These are phyloP conservation scores for Panthera leo DNA, from an alignment of 2,113 vertebrate species.

Conservation along the genomic window DNA sequence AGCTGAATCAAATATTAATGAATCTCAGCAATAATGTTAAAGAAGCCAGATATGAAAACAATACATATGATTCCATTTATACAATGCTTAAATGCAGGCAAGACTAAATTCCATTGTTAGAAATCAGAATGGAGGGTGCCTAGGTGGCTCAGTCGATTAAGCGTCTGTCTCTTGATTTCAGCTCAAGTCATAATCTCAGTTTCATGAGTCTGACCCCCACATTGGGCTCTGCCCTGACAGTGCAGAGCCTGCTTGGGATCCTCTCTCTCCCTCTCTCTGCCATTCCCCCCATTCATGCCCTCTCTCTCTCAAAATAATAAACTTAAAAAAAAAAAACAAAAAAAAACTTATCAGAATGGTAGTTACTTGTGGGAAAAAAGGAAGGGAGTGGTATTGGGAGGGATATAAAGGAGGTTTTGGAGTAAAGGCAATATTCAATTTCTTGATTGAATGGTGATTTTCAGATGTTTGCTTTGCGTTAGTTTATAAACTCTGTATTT, in stretches of 20 bases:
- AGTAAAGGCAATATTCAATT: background rate
- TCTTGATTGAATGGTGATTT: background rate
- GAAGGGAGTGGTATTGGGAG: background rate
- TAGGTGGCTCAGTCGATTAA: no score
- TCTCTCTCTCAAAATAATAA: no score
- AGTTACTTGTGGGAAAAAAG: background rate
- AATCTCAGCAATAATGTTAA: background rate
- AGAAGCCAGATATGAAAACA: background rate
- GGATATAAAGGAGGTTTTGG: background rate
- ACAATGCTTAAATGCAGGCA: conserved; percentile 3
- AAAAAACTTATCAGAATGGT: background rate
- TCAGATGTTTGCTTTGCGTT: conserved; percentile 28
- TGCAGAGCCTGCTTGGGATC: no score
- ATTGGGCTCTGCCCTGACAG: no score
- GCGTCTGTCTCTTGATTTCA: no score
- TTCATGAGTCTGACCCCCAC: no score
- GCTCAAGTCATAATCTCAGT: no score
- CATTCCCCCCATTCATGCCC: no score
- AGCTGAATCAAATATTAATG: background rate
- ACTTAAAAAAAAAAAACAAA: no score
- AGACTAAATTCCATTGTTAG: background rate
- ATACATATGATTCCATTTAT: conserved; percentile 14
- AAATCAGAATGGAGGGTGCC: background rate
- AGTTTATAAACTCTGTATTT: background rate
- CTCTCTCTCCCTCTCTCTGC: no score